Conservation (phyloP, 1,140 invertebrate genomes). For the Cherax destructor region DNA sequence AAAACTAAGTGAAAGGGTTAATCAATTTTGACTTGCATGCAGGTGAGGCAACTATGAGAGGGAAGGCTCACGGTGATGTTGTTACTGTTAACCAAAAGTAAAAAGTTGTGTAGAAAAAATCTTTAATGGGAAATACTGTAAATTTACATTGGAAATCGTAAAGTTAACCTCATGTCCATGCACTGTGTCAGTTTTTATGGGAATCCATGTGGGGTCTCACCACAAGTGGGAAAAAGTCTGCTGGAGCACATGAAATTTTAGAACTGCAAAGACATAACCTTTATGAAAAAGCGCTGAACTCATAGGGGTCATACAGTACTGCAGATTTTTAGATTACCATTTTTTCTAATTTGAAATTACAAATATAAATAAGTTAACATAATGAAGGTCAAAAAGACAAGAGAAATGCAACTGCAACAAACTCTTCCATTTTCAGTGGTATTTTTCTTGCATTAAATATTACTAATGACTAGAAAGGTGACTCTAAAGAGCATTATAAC, state of each 20-base stretch:
- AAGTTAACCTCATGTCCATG: neutral
- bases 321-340: too few relatives aligned
- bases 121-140: constrained; percentile 7
- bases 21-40: neutral
- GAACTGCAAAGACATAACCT: too few relatives aligned
- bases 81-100: neutral
- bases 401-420: neutral
- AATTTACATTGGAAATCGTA: neutral
- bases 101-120: neutral
- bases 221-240: neutral
- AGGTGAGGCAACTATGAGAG: neutral
- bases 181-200: neutral
- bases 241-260: neutral
- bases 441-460: constrained; percentile 9
- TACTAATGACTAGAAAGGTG: constrained; percentile 33
- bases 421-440: constrained; percentile 9
- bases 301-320: too few relatives aligned
- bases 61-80: neutral
- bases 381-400: too few relatives aligned
- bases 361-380: too few relatives aligned
- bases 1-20: neutral
- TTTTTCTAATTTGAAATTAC: too few relatives aligned
- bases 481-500: constrained; percentile 5
- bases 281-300: too few relatives aligned
- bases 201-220: neutral